Percentiles rank a stretch among this genome's conserved stretches.
Evolutionary conservation across 2,888 invertebrate species (phyloP).

Genomic region (Branchellion lobata): DNA sequence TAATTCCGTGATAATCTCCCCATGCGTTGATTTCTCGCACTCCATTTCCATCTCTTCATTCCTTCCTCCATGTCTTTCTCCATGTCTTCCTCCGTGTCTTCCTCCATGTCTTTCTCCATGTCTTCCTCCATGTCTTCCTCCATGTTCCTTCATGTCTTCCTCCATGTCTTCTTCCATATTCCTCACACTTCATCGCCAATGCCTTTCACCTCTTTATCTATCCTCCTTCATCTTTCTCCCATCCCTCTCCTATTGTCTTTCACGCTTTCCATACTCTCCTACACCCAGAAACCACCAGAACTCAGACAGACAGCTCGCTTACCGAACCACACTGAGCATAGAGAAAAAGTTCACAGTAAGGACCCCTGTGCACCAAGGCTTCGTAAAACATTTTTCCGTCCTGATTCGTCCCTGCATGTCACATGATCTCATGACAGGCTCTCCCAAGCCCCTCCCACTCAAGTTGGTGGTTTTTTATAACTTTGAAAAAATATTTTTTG

Average conservation of each 20-base stretch:
- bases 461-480: not conserved
- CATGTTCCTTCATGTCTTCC: too few species aligned
- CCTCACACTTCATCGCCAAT: too few species aligned
- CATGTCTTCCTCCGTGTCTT: too few species aligned
- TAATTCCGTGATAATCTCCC: too few species aligned
- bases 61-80: too few species aligned
- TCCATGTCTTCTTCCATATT: too few species aligned
- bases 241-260: too few species aligned
- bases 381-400: not conserved
- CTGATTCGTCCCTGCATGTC: conserved; percentile 2
- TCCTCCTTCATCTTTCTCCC: not conserved
- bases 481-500: not conserved
- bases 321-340: not conserved
- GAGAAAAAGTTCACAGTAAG: conserved; percentile 3
- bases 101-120: too few species aligned
- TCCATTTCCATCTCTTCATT: too few species aligned
- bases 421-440: not conserved
- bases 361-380: not conserved
- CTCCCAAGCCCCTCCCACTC: not conserved
- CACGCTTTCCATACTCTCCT: too few species aligned
- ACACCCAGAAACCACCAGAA: conserved; percentile 10
- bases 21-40: too few species aligned
- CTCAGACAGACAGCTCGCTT: not conserved
- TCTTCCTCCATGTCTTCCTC: too few species aligned
- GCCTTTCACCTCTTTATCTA: not conserved